A percentile compares a stretch with the other conserved stretches of the same genome.
Conservation (phyloP, 1,140 invertebrate species). For the Rhyzopertha dominica region DNA sequence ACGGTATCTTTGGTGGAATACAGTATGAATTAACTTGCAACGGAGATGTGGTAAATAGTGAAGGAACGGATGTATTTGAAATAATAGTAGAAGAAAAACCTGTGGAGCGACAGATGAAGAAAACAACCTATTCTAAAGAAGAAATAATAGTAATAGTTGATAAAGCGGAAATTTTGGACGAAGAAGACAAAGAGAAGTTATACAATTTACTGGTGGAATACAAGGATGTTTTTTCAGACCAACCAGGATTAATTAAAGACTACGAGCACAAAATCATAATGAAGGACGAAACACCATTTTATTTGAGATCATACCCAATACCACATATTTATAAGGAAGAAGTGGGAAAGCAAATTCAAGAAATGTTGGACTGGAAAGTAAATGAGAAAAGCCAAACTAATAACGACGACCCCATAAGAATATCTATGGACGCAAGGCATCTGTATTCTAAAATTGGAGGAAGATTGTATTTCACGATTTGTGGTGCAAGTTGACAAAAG, state of each 20-base stretch:
- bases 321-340: slow-evolving; percentile 28
- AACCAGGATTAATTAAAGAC: slow-evolving; percentile 18
- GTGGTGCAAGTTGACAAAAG: too few relatives aligned
- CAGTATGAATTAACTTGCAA: too few relatives aligned
- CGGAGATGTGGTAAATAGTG: too few relatives aligned
- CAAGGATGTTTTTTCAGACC: slow-evolving; percentile 11
- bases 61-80: too few relatives aligned
- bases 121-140: too few relatives aligned
- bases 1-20: too few relatives aligned
- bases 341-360: slow-evolving; percentile 19
- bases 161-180: not conserved
- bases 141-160: not conserved
- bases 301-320: slow-evolving; percentile 31
- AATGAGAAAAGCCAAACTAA: not conserved
- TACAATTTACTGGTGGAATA: not conserved
- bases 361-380: slow-evolving; percentile 22
- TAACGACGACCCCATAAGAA: slow-evolving; percentile 4
- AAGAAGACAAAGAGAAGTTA: slow-evolving; percentile 5
- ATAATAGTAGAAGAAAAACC: too few relatives aligned
- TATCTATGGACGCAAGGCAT: too few relatives aligned
- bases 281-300: slow-evolving; percentile 17
- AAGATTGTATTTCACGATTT: too few relatives aligned
- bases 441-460: too few relatives aligned
- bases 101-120: too few relatives aligned
- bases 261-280: slow-evolving; percentile 33